phyloP scores from a whole-genome alignment of 2,888 invertebrate genomes.

The Pasiphila rectangulata region DNA sequence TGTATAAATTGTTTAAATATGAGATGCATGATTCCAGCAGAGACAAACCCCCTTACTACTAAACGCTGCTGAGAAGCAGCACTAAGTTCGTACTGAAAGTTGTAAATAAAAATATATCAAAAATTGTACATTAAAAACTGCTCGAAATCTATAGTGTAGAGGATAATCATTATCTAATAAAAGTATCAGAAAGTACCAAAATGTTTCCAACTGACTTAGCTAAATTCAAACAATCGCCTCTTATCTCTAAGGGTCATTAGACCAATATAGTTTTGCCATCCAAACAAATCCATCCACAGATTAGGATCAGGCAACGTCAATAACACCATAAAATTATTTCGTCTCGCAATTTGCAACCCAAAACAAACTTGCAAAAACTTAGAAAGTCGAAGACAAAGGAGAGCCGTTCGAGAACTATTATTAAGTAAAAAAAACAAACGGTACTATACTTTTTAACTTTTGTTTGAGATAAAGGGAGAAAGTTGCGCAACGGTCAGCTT shows the following conservation, averaged over 20 bases:
- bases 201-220: neutral
- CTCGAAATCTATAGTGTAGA: neutral
- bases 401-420: slow-evolving; percentile 14
- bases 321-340: slow-evolving; percentile 33
- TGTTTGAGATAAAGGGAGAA: slow-evolving; percentile 74
- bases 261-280: slow-evolving; percentile 10
- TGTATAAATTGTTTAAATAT: too few relatives aligned
- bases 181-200: neutral
- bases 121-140: too few relatives aligned
- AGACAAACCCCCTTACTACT: too few relatives aligned
- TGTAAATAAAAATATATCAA: slow-evolving; percentile 4
- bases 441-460: slow-evolving; percentile 58
- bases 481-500: slow-evolving; percentile 76
- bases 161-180: neutral
- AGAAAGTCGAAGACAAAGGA: slow-evolving; percentile 42
- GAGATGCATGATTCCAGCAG: too few relatives aligned
- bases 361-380: slow-evolving; percentile 48
- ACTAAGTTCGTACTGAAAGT: too few relatives aligned
- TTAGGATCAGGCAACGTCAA: slow-evolving; percentile 32
- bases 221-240: slow-evolving; percentile 6
- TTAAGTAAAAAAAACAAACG: slow-evolving; percentile 49
- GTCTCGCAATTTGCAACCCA: slow-evolving; percentile 38
- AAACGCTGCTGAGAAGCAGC: too few relatives aligned
- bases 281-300: slow-evolving; percentile 31
- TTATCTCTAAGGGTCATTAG: slow-evolving; percentile 10